phyloP scores from a whole-genome alignment of 2,888 invertebrate species.

The Eustalomyia histrio region DNA sequence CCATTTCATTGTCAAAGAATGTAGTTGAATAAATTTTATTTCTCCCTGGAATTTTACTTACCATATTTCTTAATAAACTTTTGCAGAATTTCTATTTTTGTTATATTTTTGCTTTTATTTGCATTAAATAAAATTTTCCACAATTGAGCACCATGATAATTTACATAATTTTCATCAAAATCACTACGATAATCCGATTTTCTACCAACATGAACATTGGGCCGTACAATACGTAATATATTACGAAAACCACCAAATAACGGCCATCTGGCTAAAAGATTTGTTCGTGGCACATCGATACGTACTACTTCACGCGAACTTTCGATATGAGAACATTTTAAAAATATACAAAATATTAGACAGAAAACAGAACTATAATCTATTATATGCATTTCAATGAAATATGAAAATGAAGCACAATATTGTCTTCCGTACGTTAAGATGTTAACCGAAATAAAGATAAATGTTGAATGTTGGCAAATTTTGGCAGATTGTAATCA shows the following conservation, averaged over 20 bases:
- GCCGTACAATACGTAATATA: constrained; percentile 71
- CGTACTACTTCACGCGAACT: constrained; percentile 70
- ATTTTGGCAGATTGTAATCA: constrained; percentile 13
- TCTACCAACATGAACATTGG: constrained; percentile 67
- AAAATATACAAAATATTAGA: background rate
- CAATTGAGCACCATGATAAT: constrained; percentile 74
- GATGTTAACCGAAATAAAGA: constrained; percentile 39
- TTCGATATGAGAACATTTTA: background rate
- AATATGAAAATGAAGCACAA: background rate
- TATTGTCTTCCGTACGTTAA: background rate
- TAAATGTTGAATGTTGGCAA: constrained; percentile 33
- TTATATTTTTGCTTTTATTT: constrained; percentile 61
- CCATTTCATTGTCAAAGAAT: too few species aligned
- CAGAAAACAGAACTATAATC: background rate
- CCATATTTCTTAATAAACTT: constrained; percentile 72
- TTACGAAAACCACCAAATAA: constrained; percentile 73
- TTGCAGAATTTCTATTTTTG: constrained; percentile 65
- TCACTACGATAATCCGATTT: constrained; percentile 73
- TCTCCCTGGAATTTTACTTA: too few species aligned
- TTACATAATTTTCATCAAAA: constrained; percentile 73
- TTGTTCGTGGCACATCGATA: constrained; percentile 82
- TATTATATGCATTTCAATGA: constrained; percentile 26
- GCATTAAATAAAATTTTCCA: constrained; percentile 74
- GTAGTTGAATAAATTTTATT: too few species aligned
- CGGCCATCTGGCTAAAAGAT: constrained; percentile 72